phyloP scores from a whole-genome alignment of 1,140 invertebrate species.

The Euwallacea similis region DNA sequence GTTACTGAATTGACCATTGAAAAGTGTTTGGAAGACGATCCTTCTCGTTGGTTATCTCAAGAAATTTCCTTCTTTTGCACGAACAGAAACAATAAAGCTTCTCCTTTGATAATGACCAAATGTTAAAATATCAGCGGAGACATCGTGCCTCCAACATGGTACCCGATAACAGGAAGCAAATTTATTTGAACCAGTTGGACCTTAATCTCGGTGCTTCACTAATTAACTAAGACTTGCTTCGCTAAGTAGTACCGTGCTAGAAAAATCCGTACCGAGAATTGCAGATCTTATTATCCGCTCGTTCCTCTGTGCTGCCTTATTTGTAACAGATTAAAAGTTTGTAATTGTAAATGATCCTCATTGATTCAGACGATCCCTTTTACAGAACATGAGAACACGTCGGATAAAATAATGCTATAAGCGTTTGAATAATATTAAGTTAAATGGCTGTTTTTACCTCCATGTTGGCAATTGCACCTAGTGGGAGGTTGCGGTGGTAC shows the following conservation, averaged over 20 bases:
- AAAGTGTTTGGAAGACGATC: too few species aligned
- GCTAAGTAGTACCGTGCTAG: conserved; percentile 44
- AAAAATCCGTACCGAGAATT: conserved; percentile 46
- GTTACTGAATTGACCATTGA: too few species aligned
- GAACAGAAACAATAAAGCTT: too few species aligned
- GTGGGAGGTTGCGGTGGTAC: background rate
- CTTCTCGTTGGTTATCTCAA: too few species aligned
- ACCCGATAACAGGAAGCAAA: conserved; percentile 37
- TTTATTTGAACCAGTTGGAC: conserved; percentile 37
- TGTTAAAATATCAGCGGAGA: conserved; percentile 35
- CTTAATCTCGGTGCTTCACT: conserved; percentile 42
- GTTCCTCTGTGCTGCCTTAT: conserved; percentile 45
- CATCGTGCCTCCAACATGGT: conserved; percentile 42
- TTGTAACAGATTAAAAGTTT: conserved; percentile 49
- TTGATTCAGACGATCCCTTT: conserved; percentile 43
- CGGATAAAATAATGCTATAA: conserved; percentile 7
- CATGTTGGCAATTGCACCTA: background rate
- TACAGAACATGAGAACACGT: conserved; percentile 23
- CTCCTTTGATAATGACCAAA: background rate
- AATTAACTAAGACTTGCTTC: conserved; percentile 49
- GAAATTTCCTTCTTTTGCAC: too few species aligned
- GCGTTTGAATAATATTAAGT: conserved; percentile 17
- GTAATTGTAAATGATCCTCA: conserved; percentile 48
- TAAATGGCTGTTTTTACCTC: conserved; percentile 2
- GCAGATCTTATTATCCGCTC: conserved; percentile 38